Conservation (phyloP, 2,888 invertebrate genomes). For the Zygaena filipendulae region DNA sequence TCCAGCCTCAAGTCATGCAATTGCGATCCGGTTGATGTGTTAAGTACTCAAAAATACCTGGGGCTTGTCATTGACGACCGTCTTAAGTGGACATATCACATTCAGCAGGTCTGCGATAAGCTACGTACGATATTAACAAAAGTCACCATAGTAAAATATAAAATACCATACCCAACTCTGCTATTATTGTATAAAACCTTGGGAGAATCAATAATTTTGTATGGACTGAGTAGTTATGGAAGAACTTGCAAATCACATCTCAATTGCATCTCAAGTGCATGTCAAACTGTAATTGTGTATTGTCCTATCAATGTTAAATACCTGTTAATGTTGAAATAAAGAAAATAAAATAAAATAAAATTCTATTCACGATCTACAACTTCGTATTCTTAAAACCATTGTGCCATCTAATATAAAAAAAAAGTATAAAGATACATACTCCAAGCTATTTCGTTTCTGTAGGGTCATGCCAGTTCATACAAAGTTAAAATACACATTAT, state of each 20-base stretch:
- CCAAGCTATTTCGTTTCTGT: background rate
- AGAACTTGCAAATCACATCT: slow-evolving; percentile 1
- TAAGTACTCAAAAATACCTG: background rate
- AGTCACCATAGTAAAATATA: background rate
- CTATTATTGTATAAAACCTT: slow-evolving; percentile 2
- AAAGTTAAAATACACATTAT: no score
- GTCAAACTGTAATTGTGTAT: no score
- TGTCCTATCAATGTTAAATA: no score
- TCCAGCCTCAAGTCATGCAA: background rate
- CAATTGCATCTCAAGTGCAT: no score
- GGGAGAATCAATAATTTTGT: slow-evolving; percentile 3
- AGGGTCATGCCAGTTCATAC: no score
- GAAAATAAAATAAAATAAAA: no score
- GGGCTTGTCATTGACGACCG: slow-evolving; percentile 1
- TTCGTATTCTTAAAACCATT: slow-evolving; percentile 1
- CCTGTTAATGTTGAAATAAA: no score
- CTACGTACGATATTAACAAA: slow-evolving; percentile 1
- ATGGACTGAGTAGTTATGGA: slow-evolving; percentile 4
- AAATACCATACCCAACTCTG: background rate
- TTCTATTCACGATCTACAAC: background rate
- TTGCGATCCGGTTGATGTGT: background rate
- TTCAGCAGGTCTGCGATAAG: slow-evolving; percentile 1
- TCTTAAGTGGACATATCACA: slow-evolving; percentile 2
- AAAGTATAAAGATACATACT: background rate
- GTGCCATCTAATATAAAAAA: slow-evolving; percentile 1